Evolutionary conservation across 2,888 invertebrate species (phyloP).

Genomic region (Globia sparganii): DNA sequence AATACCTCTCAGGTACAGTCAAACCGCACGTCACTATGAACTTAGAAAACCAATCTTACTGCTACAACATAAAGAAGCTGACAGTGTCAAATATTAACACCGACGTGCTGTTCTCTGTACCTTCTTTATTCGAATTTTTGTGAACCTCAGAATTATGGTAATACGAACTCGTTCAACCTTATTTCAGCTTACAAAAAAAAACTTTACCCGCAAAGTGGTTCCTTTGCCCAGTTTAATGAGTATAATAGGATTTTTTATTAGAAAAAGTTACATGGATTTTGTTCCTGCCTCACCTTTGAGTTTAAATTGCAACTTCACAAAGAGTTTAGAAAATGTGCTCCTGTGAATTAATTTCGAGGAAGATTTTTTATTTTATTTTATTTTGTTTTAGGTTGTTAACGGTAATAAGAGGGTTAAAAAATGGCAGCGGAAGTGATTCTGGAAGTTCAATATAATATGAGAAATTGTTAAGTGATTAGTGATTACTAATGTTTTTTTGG

Average conservation of each 20-base stretch:
- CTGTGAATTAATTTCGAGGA: constrained; percentile 7
- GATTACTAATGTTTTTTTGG: background rate
- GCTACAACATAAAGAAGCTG: background rate
- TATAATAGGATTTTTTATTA: constrained; percentile 62
- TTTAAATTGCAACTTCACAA: constrained; percentile 42
- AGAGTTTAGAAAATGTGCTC: constrained; percentile 15
- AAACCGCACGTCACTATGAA: background rate
- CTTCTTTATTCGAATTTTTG: constrained; percentile 17
- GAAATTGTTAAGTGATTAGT: too few relatives aligned
- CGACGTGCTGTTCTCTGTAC: background rate
- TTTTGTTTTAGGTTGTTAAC: background rate
- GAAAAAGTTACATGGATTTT: constrained; percentile 56
- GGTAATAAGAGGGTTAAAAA: background rate
- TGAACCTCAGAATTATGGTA: constrained; percentile 46
- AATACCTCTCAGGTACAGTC: background rate
- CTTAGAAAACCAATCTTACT: background rate
- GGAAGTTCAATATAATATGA: background rate
- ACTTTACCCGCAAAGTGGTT: constrained; percentile 44
- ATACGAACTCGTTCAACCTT: constrained; percentile 56
- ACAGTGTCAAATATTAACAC: background rate
- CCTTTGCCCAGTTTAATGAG: constrained; percentile 55
- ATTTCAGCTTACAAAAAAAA: constrained; percentile 49
- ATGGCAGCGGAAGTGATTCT: background rate
- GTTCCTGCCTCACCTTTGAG: constrained; percentile 27
- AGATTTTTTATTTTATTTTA: constrained; percentile 11